Base-by-base conservation (phyloP, 1,140 invertebrate species). In the Monomorium pharaonis region DNA sequence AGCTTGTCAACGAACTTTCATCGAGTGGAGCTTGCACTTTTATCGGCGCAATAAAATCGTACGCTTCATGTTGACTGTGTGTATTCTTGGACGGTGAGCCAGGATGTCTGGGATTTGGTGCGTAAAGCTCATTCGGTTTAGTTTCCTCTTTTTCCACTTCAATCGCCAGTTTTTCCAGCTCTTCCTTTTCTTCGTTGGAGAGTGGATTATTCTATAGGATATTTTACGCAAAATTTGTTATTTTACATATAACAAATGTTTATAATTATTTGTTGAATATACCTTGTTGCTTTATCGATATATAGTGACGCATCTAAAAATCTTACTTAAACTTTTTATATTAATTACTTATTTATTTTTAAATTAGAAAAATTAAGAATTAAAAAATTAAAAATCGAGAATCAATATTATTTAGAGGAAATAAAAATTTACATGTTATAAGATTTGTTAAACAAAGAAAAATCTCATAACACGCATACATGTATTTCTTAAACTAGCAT, bases 81-180 rank as follows among this genome's bases (percentile, higher is more conserved):
- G 54, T 6, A 16, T 9, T 42, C 12, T 54, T 42, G 2, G 21
- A n/a, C n/a, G n/a, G 6, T 3, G 37, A 24, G 37, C 37, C 33
- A 9, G n/a, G 2, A 18, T 58, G 5, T 10, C 69, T 42, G 12
- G 18, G 33, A 37, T 30, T 65, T 44, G 91, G 89, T 44, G 91
- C 85, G 27, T 88, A 90, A 0, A 90, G 69, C 58, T 93, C 89
- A 54, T 93, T 92, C 9, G 89, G 89, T 63, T 86, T 90, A 2
- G 85, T 91, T 30, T 90, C 88, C 58, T 92, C 91, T 30, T 89
- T 90, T 58, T 91, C 89, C 12, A 91, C 88, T 7, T 93, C 91
- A n/a, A 88, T 87, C 0, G 87, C 84, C 0, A 91, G 30, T 56
- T 87, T 91, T 37, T 89, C 86, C 37, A 89, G 37, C 33, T 91